Evolutionary conservation across 2,888 invertebrate genomes (phyloP).

Genomic region (Dexiosoma caninum): DNA sequence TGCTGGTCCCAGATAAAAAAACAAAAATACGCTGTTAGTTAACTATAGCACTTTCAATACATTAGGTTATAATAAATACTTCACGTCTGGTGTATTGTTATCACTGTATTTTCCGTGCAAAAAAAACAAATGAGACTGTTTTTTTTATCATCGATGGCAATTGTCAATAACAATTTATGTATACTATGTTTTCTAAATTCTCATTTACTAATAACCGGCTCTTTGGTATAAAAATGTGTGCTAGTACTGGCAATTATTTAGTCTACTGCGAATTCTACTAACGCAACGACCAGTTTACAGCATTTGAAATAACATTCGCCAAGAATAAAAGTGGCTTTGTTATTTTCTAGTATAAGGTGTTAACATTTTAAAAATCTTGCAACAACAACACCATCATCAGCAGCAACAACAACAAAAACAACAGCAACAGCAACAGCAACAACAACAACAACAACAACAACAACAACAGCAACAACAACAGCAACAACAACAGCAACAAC

Average conservation of each 20-base stretch:
- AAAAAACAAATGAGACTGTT: not conserved
- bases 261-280: conserved; percentile 39
- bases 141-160: not conserved
- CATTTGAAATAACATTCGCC: conserved; percentile 55
- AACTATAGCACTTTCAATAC: too few relatives aligned
- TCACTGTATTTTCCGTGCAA: not conserved
- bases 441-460: not conserved
- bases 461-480: not conserved
- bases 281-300: conserved; percentile 48
- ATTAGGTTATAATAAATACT: too few relatives aligned
- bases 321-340: conserved; percentile 52
- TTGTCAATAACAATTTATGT: too few relatives aligned
- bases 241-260: not conserved
- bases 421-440: not conserved
- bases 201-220: not conserved
- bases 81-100: not conserved
- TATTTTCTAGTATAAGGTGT: conserved; percentile 19
- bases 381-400: not conserved
- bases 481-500: not conserved
- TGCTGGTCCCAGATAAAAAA: too few relatives aligned
- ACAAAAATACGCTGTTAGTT: too few relatives aligned
- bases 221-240: conserved; percentile 30
- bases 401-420: not conserved
- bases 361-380: too few relatives aligned
- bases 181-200: too few relatives aligned